Percentiles rank a stretch among this genome's conserved stretches.
Evolutionary conservation across 2,797 vertebrate genomes (phyloP).

Genomic region (Lagocephalus sceleratus): DNA sequence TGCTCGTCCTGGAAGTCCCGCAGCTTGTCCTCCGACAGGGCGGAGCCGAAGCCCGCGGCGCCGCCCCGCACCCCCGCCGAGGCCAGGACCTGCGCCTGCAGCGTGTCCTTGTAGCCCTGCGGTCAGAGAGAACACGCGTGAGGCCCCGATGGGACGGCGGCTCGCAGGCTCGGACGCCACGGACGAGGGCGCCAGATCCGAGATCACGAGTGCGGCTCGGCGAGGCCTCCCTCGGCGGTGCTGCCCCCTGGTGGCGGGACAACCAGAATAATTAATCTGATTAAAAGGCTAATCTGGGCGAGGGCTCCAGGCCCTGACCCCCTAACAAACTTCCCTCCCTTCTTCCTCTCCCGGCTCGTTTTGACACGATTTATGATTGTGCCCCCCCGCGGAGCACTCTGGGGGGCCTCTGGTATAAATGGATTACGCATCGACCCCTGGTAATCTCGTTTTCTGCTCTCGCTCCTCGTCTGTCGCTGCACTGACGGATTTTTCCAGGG

Average conservation of each 20-base stretch:
- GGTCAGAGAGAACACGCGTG: too few relatives aligned
- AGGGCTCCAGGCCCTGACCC: too few relatives aligned
- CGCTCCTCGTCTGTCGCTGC: slow-evolving; percentile 47
- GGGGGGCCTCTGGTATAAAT: slow-evolving; percentile 52
- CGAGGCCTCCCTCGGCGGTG: too few relatives aligned
- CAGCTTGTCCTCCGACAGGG: slow-evolving; percentile 69
- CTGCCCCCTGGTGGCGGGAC: too few relatives aligned
- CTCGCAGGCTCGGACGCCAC: too few relatives aligned
- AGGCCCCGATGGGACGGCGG: too few relatives aligned
- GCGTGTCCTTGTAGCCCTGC: slow-evolving; percentile 69
- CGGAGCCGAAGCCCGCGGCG: slow-evolving; percentile 44
- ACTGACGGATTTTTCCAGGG: slow-evolving; percentile 7
- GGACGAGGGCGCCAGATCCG: too few relatives aligned
- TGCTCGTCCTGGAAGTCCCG: slow-evolving; percentile 84
- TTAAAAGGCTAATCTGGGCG: too few relatives aligned
- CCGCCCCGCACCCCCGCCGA: slow-evolving; percentile 1
- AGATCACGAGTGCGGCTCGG: too few relatives aligned
- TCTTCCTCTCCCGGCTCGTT: slow-evolving; percentile 17
- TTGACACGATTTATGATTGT: slow-evolving; percentile 53
- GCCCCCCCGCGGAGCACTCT: slow-evolving; percentile 38
- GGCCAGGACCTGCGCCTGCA: slow-evolving; percentile 73
- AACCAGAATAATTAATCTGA: too few relatives aligned
- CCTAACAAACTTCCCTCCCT: background rate
- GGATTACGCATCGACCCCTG: slow-evolving; percentile 62
- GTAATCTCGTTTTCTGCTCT: slow-evolving; percentile 61